phyloP scores from a whole-genome alignment of 1,140 invertebrate genomes.

The Lucilia sericata region DNA sequence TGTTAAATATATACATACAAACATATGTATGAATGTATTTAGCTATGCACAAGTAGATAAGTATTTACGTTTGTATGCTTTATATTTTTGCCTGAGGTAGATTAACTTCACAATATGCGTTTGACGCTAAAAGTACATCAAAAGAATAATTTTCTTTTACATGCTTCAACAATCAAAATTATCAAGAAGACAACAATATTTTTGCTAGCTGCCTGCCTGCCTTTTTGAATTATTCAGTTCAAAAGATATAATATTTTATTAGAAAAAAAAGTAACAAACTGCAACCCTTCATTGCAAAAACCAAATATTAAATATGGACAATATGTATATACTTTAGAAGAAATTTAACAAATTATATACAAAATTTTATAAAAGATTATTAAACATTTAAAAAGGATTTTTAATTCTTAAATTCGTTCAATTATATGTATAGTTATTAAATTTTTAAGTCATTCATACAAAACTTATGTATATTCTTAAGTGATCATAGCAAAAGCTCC shows the following conservation, averaged over 20 bases:
- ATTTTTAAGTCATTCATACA: too few species aligned
- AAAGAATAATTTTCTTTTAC: conserved; percentile 7
- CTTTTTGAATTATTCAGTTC: not conserved
- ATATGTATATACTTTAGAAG: not conserved
- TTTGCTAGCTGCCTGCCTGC: not conserved
- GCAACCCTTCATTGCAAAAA: not conserved
- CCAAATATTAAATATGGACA: not conserved
- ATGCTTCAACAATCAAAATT: conserved; percentile 12
- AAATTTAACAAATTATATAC: too few species aligned
- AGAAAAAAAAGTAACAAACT: not conserved
- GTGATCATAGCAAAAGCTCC: too few species aligned
- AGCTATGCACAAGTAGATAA: too few species aligned
- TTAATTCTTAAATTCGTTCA: too few species aligned
- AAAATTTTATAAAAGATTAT: too few species aligned
- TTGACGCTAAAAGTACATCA: not conserved
- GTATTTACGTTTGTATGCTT: too few species aligned
- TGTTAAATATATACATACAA: too few species aligned
- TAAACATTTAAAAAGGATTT: too few species aligned
- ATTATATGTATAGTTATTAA: too few species aligned
- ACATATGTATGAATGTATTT: too few species aligned
- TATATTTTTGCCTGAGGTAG: not conserved
- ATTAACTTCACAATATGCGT: not conserved
- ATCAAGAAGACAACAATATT: not conserved
- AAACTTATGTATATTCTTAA: too few species aligned
- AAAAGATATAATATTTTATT: not conserved